Conservation (phyloP, 2,888 invertebrate genomes). For the Amblyjoppa proteus region DNA sequence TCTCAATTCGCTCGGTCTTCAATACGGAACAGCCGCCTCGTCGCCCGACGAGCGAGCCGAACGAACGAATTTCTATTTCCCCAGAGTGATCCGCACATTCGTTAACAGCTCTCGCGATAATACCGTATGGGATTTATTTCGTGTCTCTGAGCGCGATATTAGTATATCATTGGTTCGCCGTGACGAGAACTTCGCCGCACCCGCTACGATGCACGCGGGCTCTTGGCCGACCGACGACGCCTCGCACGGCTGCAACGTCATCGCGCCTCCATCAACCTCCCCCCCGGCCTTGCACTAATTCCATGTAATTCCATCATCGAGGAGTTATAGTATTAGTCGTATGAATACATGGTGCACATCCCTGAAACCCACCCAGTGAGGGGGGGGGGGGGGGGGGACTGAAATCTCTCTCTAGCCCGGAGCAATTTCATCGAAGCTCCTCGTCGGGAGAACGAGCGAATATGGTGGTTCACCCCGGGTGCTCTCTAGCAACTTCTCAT, state of each 20-base stretch:
- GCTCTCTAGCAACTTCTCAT: conserved; percentile 56
- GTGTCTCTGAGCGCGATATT: neutral
- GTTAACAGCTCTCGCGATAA: neutral
- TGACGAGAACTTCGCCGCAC: too few relatives aligned
- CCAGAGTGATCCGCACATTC: conserved; percentile 21
- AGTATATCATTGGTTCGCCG: too few relatives aligned
- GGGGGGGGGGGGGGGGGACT: neutral
- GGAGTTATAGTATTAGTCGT: neutral
- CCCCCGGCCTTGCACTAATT: conserved; percentile 50
- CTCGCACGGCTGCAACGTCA: conserved; percentile 43
- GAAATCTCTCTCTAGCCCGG: neutral
- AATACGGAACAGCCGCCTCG: conserved; percentile 47
- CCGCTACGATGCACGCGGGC: too few relatives aligned
- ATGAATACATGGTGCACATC: neutral
- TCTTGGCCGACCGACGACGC: neutral
- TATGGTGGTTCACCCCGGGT: conserved; percentile 33
- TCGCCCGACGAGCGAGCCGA: conserved; percentile 19
- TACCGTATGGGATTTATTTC: neutral
- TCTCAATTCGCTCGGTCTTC: conserved; percentile 55
- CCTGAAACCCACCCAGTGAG: neutral
- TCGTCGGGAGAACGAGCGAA: conserved; percentile 23
- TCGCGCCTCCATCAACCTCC: conserved; percentile 25
- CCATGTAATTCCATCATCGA: conserved; percentile 43
- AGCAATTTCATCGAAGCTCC: conserved; percentile 38
- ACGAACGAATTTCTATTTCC: conserved; percentile 35